Percentiles rank a stretch among this genome's conserved stretches.
phyloP scores from a whole-genome alignment of 2,888 invertebrate genomes.

The Chironomus tentans region DNA sequence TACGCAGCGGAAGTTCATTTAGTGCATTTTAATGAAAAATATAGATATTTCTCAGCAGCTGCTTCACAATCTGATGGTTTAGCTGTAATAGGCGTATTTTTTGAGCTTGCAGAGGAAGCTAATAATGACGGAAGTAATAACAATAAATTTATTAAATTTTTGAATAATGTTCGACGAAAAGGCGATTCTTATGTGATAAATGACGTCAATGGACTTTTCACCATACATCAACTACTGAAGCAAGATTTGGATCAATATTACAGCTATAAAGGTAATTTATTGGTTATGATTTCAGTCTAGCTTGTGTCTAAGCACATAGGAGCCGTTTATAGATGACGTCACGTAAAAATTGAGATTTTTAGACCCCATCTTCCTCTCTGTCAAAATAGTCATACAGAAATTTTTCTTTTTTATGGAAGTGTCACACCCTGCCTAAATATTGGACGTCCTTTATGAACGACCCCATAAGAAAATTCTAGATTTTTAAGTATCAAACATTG shows the following conservation, averaged over 20 bases:
- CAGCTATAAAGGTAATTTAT: not conserved
- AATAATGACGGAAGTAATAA: constrained; percentile 6
- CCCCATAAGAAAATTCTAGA: too few relatives aligned
- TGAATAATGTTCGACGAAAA: not conserved
- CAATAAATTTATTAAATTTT: not conserved
- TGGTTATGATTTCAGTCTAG: not conserved
- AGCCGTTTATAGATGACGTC: too few relatives aligned
- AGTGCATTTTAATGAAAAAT: not conserved
- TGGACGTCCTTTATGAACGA: too few relatives aligned
- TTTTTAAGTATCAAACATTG: too few relatives aligned
- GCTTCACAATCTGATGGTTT: not conserved
- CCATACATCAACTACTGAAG: not conserved
- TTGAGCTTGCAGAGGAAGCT: not conserved
- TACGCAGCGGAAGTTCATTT: not conserved
- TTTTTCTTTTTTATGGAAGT: too few relatives aligned
- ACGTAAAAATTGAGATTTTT: too few relatives aligned
- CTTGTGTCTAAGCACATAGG: too few relatives aligned
- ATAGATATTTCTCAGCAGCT: not conserved
- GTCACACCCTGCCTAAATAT: too few relatives aligned
- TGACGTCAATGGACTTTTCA: not conserved
- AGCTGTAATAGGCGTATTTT: not conserved
- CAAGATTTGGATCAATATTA: not conserved
- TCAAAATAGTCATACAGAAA: too few relatives aligned
- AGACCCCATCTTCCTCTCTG: too few relatives aligned
- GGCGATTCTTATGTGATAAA: not conserved